Evolutionary conservation across 2,113 vertebrate genomes (phyloP).

Genomic region (Nipponia nippon): DNA sequence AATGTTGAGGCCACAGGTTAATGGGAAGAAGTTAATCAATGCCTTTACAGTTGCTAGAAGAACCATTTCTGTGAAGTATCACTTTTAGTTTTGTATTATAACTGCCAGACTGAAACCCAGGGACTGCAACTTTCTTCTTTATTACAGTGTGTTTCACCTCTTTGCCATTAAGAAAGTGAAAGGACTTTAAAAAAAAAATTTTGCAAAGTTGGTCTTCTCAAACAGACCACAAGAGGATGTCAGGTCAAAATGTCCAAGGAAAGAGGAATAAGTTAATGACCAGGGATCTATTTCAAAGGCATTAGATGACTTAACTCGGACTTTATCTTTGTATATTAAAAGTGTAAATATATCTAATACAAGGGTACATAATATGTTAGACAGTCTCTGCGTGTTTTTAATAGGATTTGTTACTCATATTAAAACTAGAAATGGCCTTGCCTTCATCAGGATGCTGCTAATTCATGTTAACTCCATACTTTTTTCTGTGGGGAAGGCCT

Average conservation of each 20-base stretch:
- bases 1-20: neutral
- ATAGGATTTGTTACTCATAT: neutral
- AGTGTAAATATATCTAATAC: neutral
- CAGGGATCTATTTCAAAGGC: neutral
- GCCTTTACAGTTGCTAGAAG: neutral
- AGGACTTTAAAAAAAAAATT: neutral
- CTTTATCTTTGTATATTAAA: neutral
- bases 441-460: neutral
- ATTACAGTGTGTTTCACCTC: neutral
- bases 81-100: neutral
- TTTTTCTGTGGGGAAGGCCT: neutral
- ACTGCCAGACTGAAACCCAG: neutral
- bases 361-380: neutral
- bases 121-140: neutral
- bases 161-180: neutral
- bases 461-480: neutral
- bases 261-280: neutral
- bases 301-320: neutral
- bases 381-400: neutral
- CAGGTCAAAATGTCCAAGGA: neutral
- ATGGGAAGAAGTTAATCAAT: neutral
- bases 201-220: neutral
- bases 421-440: neutral
- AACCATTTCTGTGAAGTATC: neutral
- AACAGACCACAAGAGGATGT: neutral